These are phyloP conservation scores for Ginglymostoma cirratum DNA, from an alignment of 2,113 vertebrate species.

Conservation along the genomic window DNA sequence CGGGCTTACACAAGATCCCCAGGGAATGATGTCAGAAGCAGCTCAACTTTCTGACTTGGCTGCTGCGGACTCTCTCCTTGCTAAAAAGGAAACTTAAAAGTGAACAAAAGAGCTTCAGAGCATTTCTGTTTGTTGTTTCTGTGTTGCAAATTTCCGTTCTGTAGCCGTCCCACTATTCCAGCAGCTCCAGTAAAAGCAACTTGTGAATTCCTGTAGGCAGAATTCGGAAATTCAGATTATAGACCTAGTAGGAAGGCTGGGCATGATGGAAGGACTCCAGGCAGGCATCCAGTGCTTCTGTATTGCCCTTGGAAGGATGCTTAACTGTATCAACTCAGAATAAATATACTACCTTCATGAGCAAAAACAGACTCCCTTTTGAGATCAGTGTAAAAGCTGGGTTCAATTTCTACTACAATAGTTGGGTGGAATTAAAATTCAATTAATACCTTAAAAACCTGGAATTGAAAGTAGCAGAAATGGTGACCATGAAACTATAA, in stretches of 20 bases:
- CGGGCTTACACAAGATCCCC: not conserved
- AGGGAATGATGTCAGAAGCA: not conserved
- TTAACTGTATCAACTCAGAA: not conserved
- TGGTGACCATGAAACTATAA: too few relatives aligned
- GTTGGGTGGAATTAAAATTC: too few relatives aligned
- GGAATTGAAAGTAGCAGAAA: too few relatives aligned
- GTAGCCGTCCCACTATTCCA: not conserved
- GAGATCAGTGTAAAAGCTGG: not conserved
- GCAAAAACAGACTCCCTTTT: not conserved
- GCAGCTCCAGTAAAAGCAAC: not conserved
- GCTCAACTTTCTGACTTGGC: not conserved
- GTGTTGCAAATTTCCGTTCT: not conserved
- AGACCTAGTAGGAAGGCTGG: too few relatives aligned
- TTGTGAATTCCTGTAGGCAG: not conserved
- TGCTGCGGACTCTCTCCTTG: not conserved
- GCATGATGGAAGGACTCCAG: too few relatives aligned
- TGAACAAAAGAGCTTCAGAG: not conserved
- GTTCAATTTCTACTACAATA: too few relatives aligned
- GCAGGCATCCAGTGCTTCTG: not conserved
- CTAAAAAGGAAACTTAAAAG: not conserved
- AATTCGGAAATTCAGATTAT: not conserved
- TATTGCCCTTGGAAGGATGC: not conserved
- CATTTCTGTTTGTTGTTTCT: not conserved
- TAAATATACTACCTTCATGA: not conserved
- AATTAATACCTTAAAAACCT: too few relatives aligned